These are phyloP conservation scores for Montifringilla adamsi DNA, from an alignment of 2,113 vertebrate genomes.

Conservation along the genomic window DNA sequence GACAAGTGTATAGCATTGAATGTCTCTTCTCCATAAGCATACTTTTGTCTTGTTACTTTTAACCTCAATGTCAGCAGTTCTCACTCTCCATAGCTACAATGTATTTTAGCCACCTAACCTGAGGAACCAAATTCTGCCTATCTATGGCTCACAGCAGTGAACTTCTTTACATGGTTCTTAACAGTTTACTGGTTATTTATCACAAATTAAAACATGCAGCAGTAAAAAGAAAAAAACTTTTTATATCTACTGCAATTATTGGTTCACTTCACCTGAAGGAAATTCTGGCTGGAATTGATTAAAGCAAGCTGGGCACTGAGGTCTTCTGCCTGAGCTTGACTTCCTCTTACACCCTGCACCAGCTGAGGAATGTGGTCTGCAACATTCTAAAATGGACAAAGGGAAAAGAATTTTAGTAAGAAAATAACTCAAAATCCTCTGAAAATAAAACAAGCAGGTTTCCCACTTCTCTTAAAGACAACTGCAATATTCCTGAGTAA, in stretches of 20 bases:
- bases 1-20: not conserved
- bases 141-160: not conserved
- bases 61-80: not conserved
- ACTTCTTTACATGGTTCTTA: not conserved
- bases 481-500: not conserved
- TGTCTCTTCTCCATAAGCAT: not conserved
- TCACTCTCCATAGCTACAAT: not conserved
- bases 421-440: not conserved
- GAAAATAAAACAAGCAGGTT: not conserved
- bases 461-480: not conserved
- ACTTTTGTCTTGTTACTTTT: not conserved
- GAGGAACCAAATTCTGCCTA: not conserved
- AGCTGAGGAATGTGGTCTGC: conserved; percentile 95
- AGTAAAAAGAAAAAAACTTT: not conserved
- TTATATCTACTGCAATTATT: not conserved
- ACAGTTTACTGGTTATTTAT: not conserved
- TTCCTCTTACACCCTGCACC: conserved; percentile 94
- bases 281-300: conserved; percentile 96
- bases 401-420: not conserved
- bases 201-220: not conserved
- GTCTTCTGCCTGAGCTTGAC: conserved; percentile 93
- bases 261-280: conserved; percentile 84
- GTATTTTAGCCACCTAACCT: not conserved
- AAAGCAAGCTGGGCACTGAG: conserved; percentile 91
- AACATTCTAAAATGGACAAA: conserved; percentile 78